Base-by-base conservation (phyloP, 2,797 vertebrate genomes). In the Pseudocheirus occidentalis region DNA sequence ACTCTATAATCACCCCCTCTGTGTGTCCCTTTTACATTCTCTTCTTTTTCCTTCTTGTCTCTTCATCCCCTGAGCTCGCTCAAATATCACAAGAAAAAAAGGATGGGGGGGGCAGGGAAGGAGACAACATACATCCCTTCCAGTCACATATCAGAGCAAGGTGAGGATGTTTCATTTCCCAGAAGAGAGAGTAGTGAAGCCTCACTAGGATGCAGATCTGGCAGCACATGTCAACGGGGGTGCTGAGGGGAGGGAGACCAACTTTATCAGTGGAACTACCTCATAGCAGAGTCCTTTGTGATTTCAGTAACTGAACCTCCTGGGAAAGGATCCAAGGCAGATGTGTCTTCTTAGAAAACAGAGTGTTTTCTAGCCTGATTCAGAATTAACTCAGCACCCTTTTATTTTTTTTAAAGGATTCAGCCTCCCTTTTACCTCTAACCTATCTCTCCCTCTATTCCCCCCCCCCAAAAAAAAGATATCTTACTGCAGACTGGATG, bases 351-450 rank as follows among this genome's bases (percentile, higher is more conserved):
- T 55, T 73, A 28, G 91, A 91, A 96, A 97, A 89, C 16, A 73
- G 54, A 18, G 6, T 1, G 91, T 97, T 97, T 97, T 90, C 62
- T n/a, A 90, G 87, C 55, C 34, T 59, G 21, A 95, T 91, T 54
- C 58, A 92, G 90, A 73, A 94, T 40, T 40, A 55, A 92, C 59
- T 93, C 81, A 91, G 62, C 31, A 94, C 58, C 95, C 7, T 94
- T 56, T 93, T 96, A n/a, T n/a, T 96, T 95, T 55, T 93, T 96
- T 96, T 95, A 95, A 96, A 93, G 55, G 14, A 87, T 87, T 81
- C 73, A 50, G 40, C 24, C 40, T 50, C 73, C 40, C 73, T 87
- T 87, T 92, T 40, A 93, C 55, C 94, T 93, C 89, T 46, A 40
- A 56, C 90, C 50, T n/a, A 21, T 28, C 59, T 92, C 55, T 0